phyloP scores from a whole-genome alignment of 2,113 vertebrate genomes.

The Crotalus tigris region DNA sequence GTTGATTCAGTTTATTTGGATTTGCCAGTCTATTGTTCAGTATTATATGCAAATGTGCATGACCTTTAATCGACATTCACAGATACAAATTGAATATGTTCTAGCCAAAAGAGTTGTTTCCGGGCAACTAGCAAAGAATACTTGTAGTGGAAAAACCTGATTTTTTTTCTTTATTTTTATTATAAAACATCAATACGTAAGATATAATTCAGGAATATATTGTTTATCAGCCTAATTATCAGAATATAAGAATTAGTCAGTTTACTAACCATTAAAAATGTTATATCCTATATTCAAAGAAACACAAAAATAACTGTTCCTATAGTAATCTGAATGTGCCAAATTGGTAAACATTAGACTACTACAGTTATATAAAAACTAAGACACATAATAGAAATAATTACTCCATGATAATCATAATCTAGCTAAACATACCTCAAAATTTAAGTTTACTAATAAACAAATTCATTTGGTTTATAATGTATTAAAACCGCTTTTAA shows the following conservation, averaged over 20 bases:
- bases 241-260: background rate
- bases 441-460: background rate
- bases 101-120: background rate
- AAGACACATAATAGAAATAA: background rate
- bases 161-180: background rate
- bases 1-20: background rate
- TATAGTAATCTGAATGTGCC: background rate
- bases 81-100: background rate
- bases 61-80: background rate
- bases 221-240: background rate
- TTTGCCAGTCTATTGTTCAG: background rate
- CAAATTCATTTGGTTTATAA: background rate
- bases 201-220: background rate
- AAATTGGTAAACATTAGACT: background rate
- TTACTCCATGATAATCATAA: background rate
- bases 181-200: background rate
- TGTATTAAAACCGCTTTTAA: too few relatives aligned
- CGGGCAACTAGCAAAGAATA: background rate
- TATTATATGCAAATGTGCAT: background rate
- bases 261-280: background rate
- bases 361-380: background rate
- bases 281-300: background rate
- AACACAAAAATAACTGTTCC: background rate
- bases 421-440: background rate
- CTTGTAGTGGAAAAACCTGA: too few relatives aligned